These are phyloP conservation scores for Spicauda simplicius DNA, from an alignment of 2,888 invertebrate genomes.

Conservation along the genomic window DNA sequence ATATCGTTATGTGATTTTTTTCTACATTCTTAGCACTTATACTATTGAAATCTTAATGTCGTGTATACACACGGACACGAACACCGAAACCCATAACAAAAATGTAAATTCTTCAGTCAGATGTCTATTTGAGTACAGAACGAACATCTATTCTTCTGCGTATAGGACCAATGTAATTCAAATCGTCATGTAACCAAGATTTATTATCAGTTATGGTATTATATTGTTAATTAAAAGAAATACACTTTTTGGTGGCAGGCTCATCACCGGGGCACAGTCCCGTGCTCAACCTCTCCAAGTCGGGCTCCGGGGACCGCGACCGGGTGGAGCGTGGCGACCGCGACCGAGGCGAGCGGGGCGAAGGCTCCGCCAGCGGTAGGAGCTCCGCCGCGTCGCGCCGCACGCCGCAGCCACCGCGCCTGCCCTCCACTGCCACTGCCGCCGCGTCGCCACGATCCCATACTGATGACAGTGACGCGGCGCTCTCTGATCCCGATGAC, in stretches of 20 bases:
- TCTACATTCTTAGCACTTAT: too few relatives aligned
- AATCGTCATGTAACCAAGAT: too few relatives aligned
- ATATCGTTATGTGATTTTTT: too few relatives aligned
- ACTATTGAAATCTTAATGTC: too few relatives aligned
- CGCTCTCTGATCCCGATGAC: conserved; percentile 94
- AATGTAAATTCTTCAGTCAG: too few relatives aligned
- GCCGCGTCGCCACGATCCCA: conserved; percentile 89
- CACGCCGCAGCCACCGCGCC: conserved; percentile 84
- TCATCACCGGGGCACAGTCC: conserved; percentile 96
- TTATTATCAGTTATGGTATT: too few relatives aligned
- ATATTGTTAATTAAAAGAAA: neutral
- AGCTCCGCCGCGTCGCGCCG: conserved; percentile 86
- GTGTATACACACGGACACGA: too few relatives aligned
- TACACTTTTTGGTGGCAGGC: conserved; percentile 71
- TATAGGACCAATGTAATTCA: too few relatives aligned
- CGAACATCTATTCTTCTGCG: too few relatives aligned
- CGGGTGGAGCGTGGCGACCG: conserved; percentile 71
- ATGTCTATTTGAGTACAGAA: too few relatives aligned
- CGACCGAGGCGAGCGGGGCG: conserved; percentile 80
- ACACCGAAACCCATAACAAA: too few relatives aligned
- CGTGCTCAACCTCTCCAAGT: conserved; percentile 95
- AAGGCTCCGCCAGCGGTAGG: conserved; percentile 80
- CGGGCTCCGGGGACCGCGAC: conserved; percentile 91
- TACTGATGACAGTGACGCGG: conserved; percentile 92
- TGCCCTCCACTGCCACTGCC: conserved; percentile 84